Percentiles rank a stretch among this genome's conserved stretches.
phyloP scores from a whole-genome alignment of 2,113 vertebrate genomes.

The Perca fluviatilis region DNA sequence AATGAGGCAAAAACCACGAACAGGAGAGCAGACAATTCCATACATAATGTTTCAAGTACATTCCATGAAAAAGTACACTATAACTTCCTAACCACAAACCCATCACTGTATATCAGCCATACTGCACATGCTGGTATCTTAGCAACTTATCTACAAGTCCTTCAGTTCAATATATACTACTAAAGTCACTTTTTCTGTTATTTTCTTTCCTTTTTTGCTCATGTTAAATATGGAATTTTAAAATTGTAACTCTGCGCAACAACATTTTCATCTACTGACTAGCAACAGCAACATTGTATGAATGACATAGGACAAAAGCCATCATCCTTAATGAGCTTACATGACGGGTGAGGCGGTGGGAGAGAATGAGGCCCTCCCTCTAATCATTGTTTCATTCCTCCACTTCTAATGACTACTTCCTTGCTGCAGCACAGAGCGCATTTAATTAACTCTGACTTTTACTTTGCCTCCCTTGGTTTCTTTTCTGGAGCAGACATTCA shows the following conservation, averaged over 20 bases:
- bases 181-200: background rate
- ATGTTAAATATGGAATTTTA: background rate
- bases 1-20: no score
- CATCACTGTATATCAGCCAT: no score
- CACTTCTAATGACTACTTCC: constrained; percentile 34
- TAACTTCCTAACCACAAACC: no score
- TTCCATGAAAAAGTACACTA: no score
- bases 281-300: background rate
- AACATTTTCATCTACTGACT: constrained; percentile 10
- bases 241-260: background rate
- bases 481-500: constrained; percentile 41
- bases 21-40: no score
- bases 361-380: constrained; percentile 4
- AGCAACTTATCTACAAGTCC: background rate
- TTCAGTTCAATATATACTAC: background rate
- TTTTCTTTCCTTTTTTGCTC: background rate
- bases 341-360: constrained; percentile 33
- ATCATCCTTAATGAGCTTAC: constrained; percentile 46
- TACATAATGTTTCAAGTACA: no score
- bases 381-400: constrained; percentile 39
- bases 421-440: constrained; percentile 27
- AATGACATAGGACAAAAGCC: constrained; percentile 22
- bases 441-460: constrained; percentile 64
- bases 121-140: constrained; percentile 4
- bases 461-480: constrained; percentile 31